Evolutionary conservation across 2,888 invertebrate genomes (phyloP), one percentile per base, ranked within the genome.

Genomic region (Mythimna ferrago): DNA sequence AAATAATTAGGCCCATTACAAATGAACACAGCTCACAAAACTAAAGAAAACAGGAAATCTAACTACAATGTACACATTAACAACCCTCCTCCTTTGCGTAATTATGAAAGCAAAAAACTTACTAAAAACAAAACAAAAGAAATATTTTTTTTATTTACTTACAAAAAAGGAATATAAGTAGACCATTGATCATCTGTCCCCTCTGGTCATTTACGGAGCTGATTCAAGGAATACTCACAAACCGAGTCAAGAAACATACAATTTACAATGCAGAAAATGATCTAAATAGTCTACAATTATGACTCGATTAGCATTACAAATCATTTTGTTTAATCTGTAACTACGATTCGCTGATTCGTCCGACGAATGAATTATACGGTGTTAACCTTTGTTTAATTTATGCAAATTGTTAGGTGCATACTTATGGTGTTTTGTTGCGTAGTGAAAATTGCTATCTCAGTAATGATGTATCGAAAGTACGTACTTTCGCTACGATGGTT

Each of bases 321-420:
- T 91, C 77, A 92, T 92, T 92, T 89, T 89, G 83, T 93, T 92
- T 90, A 86, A 88, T 88, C 83, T 90, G 87, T 88, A 89, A 88
- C 86, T 90, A 89, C 84, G 79, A 89, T 90, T 91, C 88, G 82
- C 84, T 86, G 86, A 85, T 83, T 89, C 87, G 71, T 61, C 48
- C 57, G 72, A 69, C 60, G 73, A 80, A 83, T 63, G 85, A 92
- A 93, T 93, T 92, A 93, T 90, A 92, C 87, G 78, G 86, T 89
- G 88, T 90, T 92, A 91, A 92, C 89, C 88, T 91, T 90, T 89
- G 87, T 87, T 83, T 93, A 93, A 94, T 93, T 91, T 92, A 94
- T 94, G 94, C 86, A 93, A 92, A 94, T 94, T 91, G 91, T 90
- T 86, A 88, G 87, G 84, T 86, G 75, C 80, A 76, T 82, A 68